phyloP scores from a whole-genome alignment of 2,888 invertebrate genomes.

The Drosophila paramelanica region DNA sequence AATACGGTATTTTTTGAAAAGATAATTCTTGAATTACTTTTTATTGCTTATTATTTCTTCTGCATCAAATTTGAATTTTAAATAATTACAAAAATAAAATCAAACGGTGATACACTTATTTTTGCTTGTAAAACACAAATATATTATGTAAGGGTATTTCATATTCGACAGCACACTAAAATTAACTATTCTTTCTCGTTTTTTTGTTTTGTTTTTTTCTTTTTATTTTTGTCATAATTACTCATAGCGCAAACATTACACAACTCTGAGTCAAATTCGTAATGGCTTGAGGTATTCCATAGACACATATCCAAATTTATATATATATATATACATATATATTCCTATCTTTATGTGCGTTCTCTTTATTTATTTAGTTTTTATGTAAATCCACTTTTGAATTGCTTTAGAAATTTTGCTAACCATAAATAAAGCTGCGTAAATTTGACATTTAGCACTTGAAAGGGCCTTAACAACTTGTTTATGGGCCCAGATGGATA shows the following conservation, averaged over 20 bases:
- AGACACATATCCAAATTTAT: background rate
- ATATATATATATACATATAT: background rate
- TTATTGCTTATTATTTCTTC: no score
- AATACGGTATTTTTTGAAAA: no score
- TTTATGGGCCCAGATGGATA: slow-evolving; percentile 31
- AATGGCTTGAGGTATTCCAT: slow-evolving; percentile 19
- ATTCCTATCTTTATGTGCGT: slow-evolving; percentile 16
- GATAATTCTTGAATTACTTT: no score
- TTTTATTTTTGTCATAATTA: slow-evolving; percentile 46
- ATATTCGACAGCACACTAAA: background rate
- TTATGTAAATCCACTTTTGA: slow-evolving; percentile 62
- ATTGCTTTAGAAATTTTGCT: slow-evolving; percentile 41
- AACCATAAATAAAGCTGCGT: slow-evolving; percentile 51
- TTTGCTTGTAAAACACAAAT: no score
- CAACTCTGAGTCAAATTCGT: slow-evolving; percentile 21
- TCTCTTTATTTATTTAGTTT: slow-evolving; percentile 53
- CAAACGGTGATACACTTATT: no score
- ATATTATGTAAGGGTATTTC: slow-evolving; percentile 3
- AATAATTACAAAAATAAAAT: no score
- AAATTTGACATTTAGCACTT: slow-evolving; percentile 61
- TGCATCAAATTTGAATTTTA: no score
- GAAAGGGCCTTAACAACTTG: slow-evolving; percentile 52
- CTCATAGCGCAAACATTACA: slow-evolving; percentile 44
- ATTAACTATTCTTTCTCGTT: background rate
- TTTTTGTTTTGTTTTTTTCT: no score